These are phyloP conservation scores for Sebastes hubbsi DNA, from an alignment of 2,797 vertebrate genomes.

Conservation along the genomic window DNA sequence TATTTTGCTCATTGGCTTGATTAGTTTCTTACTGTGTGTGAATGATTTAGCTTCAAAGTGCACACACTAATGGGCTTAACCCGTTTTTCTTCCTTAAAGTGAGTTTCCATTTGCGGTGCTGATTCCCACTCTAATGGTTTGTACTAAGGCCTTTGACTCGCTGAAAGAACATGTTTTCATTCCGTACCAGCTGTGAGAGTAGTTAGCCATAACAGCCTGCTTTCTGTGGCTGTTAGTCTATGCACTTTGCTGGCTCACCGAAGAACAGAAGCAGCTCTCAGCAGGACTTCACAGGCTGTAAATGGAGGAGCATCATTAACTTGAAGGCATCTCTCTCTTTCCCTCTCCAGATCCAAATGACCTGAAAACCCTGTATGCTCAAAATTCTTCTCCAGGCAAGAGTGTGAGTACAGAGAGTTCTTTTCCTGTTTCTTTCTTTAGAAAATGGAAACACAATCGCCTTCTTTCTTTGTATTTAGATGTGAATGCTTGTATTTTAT, in stretches of 20 bases:
- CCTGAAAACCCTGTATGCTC: slow-evolving; percentile 80
- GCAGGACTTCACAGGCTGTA: neutral
- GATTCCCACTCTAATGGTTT: neutral
- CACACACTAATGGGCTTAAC: neutral
- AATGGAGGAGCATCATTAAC: neutral
- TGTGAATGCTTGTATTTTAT: neutral
- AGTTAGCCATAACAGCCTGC: neutral
- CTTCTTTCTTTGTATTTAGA: neutral
- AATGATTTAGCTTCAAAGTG: neutral
- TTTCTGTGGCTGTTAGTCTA: neutral
- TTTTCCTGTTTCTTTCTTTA: neutral
- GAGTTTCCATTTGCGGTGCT: neutral
- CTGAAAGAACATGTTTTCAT: neutral
- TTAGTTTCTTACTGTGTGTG: neutral
- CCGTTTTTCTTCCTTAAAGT: neutral
- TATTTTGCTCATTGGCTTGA: neutral
- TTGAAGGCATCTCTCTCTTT: neutral
- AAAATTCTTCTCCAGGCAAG: slow-evolving; percentile 50
- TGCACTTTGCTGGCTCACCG: neutral
- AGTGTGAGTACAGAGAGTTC: slow-evolving; percentile 79
- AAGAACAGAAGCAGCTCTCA: neutral
- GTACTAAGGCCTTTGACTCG: neutral
- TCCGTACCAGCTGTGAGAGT: neutral
- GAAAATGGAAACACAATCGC: neutral
- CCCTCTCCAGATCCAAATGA: slow-evolving; percentile 90